A percentile compares a stretch with the other conserved stretches of the same genome.
Conservation (phyloP, 2,888 invertebrate species). For the Eledona agricola region DNA sequence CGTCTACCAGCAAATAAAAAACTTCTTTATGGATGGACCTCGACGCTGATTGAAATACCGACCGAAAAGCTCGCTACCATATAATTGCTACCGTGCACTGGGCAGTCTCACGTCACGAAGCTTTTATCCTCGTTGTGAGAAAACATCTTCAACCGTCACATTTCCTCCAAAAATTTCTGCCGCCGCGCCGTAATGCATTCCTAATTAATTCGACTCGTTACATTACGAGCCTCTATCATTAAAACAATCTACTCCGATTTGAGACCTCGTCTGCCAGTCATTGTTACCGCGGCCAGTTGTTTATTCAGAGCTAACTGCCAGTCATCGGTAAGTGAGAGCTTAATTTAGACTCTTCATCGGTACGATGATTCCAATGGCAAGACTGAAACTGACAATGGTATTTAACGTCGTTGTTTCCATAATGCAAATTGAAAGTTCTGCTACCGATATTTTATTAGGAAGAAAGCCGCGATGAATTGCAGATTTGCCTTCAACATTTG, state of each 20-base stretch:
- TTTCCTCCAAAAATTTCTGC: neutral
- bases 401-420: slow-evolving; percentile 38
- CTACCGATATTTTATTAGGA: slow-evolving; percentile 18
- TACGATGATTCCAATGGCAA: slow-evolving; percentile 16
- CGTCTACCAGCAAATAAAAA: slow-evolving; percentile 22
- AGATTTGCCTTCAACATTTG: slow-evolving; percentile 22
- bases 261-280: slow-evolving; percentile 44
- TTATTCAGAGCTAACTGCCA: slow-evolving; percentile 57
- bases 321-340: slow-evolving; percentile 58
- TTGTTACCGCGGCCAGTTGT: slow-evolving; percentile 52
- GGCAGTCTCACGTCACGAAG: slow-evolving; percentile 44
- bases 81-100: slow-evolving; percentile 44
- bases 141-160: slow-evolving; percentile 29
- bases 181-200: neutral
- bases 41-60: slow-evolving; percentile 36
- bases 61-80: slow-evolving; percentile 39
- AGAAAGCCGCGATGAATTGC: slow-evolving; percentile 20
- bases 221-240: slow-evolving; percentile 40
- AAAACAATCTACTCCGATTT: slow-evolving; percentile 33
- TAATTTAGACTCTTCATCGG: slow-evolving; percentile 55
- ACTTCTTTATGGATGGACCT: slow-evolving; percentile 21
- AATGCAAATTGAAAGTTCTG: slow-evolving; percentile 30
- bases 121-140: slow-evolving; percentile 46
- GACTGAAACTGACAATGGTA: slow-evolving; percentile 43
- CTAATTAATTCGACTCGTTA: slow-evolving; percentile 39